A percentile compares a stretch with the other conserved stretches of the same genome.
Conservation (phyloP, 2,113 vertebrate genomes). For the Monopterus albus region DNA sequence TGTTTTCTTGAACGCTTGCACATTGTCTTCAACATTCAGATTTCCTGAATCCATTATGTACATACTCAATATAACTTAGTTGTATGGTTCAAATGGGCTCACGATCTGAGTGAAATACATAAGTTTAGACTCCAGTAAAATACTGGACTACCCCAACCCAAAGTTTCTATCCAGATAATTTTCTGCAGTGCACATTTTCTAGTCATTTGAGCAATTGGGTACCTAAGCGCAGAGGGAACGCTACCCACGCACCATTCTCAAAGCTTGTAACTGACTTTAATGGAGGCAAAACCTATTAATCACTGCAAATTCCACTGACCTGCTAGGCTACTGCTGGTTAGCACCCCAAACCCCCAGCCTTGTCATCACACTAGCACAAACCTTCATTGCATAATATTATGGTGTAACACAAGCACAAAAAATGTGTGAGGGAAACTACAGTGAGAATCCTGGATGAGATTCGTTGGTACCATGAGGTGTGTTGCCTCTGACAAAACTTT, state of each 20-base stretch:
- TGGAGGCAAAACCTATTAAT: neutral
- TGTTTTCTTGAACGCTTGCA: neutral
- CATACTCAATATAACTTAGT: neutral
- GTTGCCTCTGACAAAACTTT: neutral
- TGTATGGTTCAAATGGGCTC: neutral
- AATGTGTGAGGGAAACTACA: neutral
- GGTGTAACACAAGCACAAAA: neutral
- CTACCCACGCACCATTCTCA: neutral
- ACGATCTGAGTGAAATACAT: neutral
- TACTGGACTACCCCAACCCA: neutral
- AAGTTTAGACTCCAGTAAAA: neutral
- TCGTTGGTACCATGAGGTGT: neutral
- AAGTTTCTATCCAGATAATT: neutral
- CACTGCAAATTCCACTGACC: neutral
- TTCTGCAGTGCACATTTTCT: neutral
- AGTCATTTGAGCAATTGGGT: neutral
- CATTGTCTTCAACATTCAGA: too few relatives aligned
- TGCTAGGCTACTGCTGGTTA: neutral
- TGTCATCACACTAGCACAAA: neutral
- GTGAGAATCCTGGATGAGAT: conserved; percentile 10
- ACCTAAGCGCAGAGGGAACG: neutral
- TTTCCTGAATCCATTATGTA: neutral
- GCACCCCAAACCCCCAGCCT: neutral
- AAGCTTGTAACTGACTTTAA: neutral
- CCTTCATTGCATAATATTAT: neutral